Evolutionary conservation across 1,140 invertebrate species (phyloP).

Genomic region (Achroia grisella): DNA sequence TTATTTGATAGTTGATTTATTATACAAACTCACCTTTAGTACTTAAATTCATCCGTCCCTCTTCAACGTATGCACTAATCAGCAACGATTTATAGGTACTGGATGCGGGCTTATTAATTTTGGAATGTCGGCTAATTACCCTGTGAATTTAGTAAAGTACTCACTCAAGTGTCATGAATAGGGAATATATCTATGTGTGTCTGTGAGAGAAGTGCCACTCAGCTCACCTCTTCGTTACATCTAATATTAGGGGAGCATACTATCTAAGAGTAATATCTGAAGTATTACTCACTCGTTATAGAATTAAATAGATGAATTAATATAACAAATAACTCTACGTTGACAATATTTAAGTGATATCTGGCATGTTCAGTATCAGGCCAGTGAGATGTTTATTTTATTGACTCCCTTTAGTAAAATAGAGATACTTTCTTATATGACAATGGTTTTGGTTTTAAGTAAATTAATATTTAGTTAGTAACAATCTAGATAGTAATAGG

Average conservation of each 20-base stretch:
- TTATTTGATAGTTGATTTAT: too few species aligned
- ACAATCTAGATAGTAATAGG: too few species aligned
- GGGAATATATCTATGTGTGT: slow-evolving; percentile 19
- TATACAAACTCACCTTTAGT: slow-evolving; percentile 49
- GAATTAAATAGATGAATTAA: too few species aligned
- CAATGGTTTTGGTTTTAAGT: too few species aligned
- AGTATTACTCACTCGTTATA: slow-evolving; percentile 17
- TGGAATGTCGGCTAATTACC: slow-evolving; percentile 63
- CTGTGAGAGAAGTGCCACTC: slow-evolving; percentile 27
- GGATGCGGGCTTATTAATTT: slow-evolving; percentile 57
- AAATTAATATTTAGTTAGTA: too few species aligned
- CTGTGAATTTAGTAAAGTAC: slow-evolving; percentile 59
- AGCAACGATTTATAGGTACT: slow-evolving; percentile 48
- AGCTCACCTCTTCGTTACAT: slow-evolving; percentile 44
- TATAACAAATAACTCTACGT: too few species aligned
- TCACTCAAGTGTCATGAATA: slow-evolving; percentile 55
- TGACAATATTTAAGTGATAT: too few species aligned
- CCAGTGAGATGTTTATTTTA: too few species aligned
- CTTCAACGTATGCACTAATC: slow-evolving; percentile 53
- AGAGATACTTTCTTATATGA: too few species aligned
- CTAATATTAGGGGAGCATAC: slow-evolving; percentile 38
- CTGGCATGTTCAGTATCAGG: too few species aligned
- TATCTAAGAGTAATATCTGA: slow-evolving; percentile 17
- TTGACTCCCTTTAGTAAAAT: too few species aligned
- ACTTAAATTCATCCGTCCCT: slow-evolving; percentile 69